Base-by-base conservation (phyloP, 2,888 invertebrate species). In the Tenthredo livida region DNA sequence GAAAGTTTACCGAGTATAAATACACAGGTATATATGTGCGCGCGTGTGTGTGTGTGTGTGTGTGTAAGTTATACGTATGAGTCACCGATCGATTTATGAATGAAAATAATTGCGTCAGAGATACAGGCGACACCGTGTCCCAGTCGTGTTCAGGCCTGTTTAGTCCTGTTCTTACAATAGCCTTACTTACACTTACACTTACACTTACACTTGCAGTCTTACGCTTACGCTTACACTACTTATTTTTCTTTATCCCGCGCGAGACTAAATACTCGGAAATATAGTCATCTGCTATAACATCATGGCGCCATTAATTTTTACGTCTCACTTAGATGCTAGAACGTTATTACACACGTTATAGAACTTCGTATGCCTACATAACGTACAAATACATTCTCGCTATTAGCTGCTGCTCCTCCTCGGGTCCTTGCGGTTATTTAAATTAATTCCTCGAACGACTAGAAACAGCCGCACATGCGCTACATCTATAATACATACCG, bases 11-110 rank as follows among this genome's bases (percentile, higher is more conserved):
- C 10, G 58, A 2, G 21, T 21, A 3, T 15, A 50, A 4, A 50
- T 50, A 50, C 17, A 17, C 50, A 50, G 17, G 50, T 50, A 50
- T 50, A 50, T 50, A 0, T 50, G 2, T 33, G 29, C n/a, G n/a
- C n/a, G n/a, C n/a, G n/a, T n/a, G n/a, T n/a, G n/a, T 33, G 29
- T 33, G 29, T 33, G 29, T 10, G 9, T 47, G 21, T 54, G 2
- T 33, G 4, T 33, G 2, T 33, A 37, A 37, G 37, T 37, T 37
- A 37, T 2, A 37, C 25, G n/a, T 9, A 78, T 90, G 89, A 89
- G 80, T 88, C 88, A 88, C 82, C 85, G 37, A 84, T 88, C 89
- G 90, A 90, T 91, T 91, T 91, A 91, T 91, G 91, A 91, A 91
- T 91, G 91, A 91, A 91, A 89, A 90, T 89, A 75, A n/a, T 21